Percentiles rank a stretch among this genome's conserved stretches.
Conservation (phyloP, 2,113 vertebrate species). For the Brachionichthys hirsutus region DNA sequence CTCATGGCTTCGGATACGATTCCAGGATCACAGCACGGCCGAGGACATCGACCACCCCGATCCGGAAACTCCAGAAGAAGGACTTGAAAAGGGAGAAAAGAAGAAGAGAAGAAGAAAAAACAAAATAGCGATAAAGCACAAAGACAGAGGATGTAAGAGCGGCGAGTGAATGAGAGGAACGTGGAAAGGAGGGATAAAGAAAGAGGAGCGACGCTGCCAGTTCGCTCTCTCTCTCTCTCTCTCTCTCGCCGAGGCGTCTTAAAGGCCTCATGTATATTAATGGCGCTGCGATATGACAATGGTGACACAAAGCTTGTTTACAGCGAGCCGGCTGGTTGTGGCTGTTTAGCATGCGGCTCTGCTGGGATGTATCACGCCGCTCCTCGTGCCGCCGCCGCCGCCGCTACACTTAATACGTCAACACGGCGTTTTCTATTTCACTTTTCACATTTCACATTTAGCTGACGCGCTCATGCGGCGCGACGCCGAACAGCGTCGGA, state of each 20-base stretch:
- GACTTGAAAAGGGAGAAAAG: not conserved
- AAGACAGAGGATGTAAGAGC: conserved; percentile 14
- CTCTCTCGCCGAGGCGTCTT: conserved; percentile 70
- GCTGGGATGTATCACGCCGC: conserved; percentile 68
- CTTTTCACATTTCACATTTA: conserved; percentile 34
- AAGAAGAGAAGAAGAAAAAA: not conserved
- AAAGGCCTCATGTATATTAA: conserved; percentile 82
- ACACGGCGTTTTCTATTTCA: conserved; percentile 34
- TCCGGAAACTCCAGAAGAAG: too few species aligned
- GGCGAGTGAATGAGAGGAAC: conserved; percentile 18
- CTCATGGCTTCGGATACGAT: too few species aligned
- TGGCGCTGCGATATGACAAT: conserved; percentile 76
- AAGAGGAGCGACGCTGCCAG: conserved; percentile 51
- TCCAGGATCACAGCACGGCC: too few species aligned
- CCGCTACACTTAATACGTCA: conserved; percentile 64
- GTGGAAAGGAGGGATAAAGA: conserved; percentile 27
- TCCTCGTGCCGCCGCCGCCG: conserved; percentile 48
- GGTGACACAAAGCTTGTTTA: conserved; percentile 79
- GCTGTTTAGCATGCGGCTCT: conserved; percentile 73
- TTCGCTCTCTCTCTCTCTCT: conserved; percentile 14
- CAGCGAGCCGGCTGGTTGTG: conserved; percentile 68
- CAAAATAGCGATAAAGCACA: conserved; percentile 12
- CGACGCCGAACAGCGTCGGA: conserved; percentile 11
- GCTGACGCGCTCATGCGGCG: conserved; percentile 42
- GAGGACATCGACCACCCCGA: too few species aligned